Evolutionary conservation across 2,113 vertebrate species (phyloP).

Genomic region (Osmerus mordax): DNA sequence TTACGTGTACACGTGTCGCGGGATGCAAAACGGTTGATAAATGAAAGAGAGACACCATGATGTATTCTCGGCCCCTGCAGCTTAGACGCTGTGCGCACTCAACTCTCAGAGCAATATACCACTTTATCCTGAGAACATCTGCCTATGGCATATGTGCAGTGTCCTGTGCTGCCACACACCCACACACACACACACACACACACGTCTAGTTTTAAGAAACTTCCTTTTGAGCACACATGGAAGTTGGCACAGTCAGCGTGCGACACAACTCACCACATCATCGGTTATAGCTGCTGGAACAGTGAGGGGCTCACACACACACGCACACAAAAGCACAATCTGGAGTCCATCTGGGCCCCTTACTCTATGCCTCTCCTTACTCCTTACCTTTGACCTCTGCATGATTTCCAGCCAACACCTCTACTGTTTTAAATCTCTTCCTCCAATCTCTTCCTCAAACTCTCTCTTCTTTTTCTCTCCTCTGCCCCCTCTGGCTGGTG

Average conservation of each 20-base stretch:
- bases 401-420: too few relatives aligned
- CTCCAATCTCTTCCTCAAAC: too few relatives aligned
- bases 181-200: neutral
- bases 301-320: slow-evolving; percentile 20
- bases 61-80: slow-evolving; percentile 37
- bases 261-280: slow-evolving; percentile 18
- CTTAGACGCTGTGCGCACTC: neutral
- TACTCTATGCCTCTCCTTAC: neutral
- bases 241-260: neutral
- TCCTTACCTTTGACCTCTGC: neutral
- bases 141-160: neutral
- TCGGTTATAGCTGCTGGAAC: slow-evolving; percentile 35
- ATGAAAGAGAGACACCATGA: slow-evolving; percentile 33
- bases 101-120: neutral
- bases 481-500: too few relatives aligned
- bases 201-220: neutral
- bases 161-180: neutral
- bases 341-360: slow-evolving; percentile 14
- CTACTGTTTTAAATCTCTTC: too few relatives aligned
- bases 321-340: slow-evolving; percentile 1
- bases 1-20: slow-evolving; percentile 48
- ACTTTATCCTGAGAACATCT: neutral
- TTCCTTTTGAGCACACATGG: neutral
- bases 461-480: slow-evolving; percentile 19
- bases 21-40: slow-evolving; percentile 53